Evolutionary conservation across 1,140 invertebrate genomes (phyloP).

Genomic region (Pantala flavescens): DNA sequence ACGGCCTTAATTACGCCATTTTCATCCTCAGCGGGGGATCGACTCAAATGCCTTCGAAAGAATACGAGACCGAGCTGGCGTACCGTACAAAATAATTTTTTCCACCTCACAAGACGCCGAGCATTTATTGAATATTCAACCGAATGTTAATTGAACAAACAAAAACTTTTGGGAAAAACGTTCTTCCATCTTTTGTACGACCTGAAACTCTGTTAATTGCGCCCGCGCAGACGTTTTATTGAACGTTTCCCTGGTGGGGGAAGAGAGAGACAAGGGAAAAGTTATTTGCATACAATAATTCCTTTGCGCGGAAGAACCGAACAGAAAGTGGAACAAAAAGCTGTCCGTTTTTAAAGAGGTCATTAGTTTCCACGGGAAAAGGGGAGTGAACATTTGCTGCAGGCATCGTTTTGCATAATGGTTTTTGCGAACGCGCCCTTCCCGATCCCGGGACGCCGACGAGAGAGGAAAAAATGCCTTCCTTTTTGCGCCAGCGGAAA

Average conservation of each 20-base stretch:
- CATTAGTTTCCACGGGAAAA: constrained; percentile 1
- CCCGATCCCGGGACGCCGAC: background rate
- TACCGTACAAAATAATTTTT: background rate
- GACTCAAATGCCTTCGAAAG: background rate
- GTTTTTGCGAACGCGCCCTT: background rate
- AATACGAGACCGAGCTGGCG: background rate
- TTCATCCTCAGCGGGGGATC: background rate
- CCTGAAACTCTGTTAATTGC: background rate
- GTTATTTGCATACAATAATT: background rate
- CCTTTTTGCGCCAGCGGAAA: background rate
- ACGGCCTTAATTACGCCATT: background rate
- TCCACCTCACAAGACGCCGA: background rate
- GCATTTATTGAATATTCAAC: background rate
- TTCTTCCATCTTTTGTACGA: background rate
- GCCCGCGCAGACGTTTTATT: background rate
- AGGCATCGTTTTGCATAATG: constrained; percentile 1
- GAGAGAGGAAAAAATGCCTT: background rate
- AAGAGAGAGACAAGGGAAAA: background rate
- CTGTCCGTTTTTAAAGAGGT: constrained; percentile 5
- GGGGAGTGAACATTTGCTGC: background rate
- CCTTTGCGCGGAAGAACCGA: background rate
- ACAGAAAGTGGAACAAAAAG: constrained; percentile 6
- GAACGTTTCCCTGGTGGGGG: background rate
- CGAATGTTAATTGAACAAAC: background rate
- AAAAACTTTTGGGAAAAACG: background rate